Evolutionary conservation across 2,888 invertebrate genomes (phyloP).

Genomic region (Monoplex corrugatus): DNA sequence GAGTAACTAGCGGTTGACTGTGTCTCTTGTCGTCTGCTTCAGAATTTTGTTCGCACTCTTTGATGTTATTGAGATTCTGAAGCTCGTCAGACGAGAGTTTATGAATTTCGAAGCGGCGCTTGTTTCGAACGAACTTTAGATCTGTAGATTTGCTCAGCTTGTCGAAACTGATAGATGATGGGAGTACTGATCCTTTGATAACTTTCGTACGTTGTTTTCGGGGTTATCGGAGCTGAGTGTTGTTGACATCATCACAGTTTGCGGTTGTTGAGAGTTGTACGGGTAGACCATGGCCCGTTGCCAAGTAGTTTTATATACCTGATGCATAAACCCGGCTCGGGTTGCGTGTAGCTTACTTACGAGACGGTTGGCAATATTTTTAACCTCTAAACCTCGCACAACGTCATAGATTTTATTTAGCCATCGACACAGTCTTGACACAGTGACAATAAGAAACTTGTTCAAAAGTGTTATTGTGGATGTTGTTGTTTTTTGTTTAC

Average conservation of each 20-base stretch:
- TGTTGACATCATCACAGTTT: not conserved
- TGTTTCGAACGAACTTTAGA: not conserved
- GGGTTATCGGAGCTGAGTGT: not conserved
- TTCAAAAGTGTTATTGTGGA: too few species aligned
- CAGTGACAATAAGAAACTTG: too few species aligned
- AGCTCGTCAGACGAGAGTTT: constrained; percentile 30
- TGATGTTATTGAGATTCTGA: not conserved
- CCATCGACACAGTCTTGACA: too few species aligned
- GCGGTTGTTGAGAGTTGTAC: not conserved
- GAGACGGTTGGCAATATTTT: not conserved
- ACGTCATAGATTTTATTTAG: too few species aligned
- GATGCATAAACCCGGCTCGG: not conserved
- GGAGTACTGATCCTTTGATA: not conserved
- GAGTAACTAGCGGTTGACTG: not conserved
- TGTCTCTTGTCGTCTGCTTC: constrained; percentile 15
- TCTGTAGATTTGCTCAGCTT: too few species aligned
- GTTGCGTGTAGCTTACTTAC: not conserved
- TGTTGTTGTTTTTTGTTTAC: too few species aligned
- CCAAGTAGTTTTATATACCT: constrained; percentile 36
- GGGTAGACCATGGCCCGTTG: constrained; percentile 44
- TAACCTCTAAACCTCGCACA: not conserved
- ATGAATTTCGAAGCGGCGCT: not conserved
- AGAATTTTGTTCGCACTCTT: not conserved
- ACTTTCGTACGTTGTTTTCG: not conserved
- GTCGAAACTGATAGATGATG: too few species aligned